Percentiles rank a stretch among this genome's conserved stretches.
These are phyloP conservation scores for Ageneiosus marmoratus DNA, from an alignment of 2,113 vertebrate genomes.

Conservation along the genomic window DNA sequence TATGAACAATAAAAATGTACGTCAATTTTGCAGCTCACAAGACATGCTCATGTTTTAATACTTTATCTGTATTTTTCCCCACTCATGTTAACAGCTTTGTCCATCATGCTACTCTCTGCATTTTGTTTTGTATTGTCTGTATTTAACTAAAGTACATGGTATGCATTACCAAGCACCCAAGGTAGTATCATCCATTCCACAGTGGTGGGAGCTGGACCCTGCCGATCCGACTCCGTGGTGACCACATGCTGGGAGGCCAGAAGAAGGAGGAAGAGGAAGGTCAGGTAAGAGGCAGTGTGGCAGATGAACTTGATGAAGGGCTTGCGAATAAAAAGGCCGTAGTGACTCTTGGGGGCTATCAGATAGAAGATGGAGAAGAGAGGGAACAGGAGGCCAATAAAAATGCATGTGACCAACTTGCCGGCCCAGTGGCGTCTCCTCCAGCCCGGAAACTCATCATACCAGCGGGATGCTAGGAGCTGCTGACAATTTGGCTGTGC, in stretches of 20 bases:
- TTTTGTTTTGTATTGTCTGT: background rate
- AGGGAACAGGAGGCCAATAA: constrained; percentile 93
- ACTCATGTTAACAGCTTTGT: constrained; percentile 26
- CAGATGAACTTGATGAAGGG: constrained; percentile 99
- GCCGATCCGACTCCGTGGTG: constrained; percentile 82
- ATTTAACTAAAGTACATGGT: background rate
- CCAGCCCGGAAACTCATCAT: constrained; percentile 97
- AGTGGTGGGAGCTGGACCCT: constrained; percentile 89
- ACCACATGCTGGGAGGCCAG: constrained; percentile 97
- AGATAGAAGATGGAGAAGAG: constrained; percentile 91
- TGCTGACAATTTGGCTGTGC: constrained; percentile 99
- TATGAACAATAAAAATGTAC: constrained; percentile 57
- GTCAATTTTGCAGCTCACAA: background rate
- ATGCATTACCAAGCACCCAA: constrained; percentile 87
- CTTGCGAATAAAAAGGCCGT: constrained; percentile 96
- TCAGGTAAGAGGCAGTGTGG: constrained; percentile 96
- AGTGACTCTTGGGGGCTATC: constrained; percentile 92
- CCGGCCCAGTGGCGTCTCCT: constrained; percentile 93
- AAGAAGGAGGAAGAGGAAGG: constrained; percentile 96
- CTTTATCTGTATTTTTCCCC: constrained; percentile 17
- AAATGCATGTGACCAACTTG: constrained; percentile 93
- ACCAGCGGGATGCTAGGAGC: constrained; percentile 94
- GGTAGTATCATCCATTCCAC: constrained; percentile 99
- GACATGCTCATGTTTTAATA: background rate
- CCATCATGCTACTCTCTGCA: background rate